phyloP scores from a whole-genome alignment of 2,113 vertebrate species.

The Dicentrarchus labrax region DNA sequence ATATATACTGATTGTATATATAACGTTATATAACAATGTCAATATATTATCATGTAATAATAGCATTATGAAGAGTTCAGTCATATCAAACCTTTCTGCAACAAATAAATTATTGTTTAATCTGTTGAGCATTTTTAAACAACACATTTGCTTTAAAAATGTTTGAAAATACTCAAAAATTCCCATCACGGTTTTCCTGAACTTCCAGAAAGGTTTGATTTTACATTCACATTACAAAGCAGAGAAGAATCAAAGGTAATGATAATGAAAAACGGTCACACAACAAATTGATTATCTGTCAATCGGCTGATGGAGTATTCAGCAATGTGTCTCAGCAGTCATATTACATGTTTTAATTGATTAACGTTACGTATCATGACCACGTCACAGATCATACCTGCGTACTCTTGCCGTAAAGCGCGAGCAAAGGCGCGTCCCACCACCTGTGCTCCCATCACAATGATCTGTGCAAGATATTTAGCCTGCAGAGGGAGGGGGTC shows the following conservation, averaged over 20 bases:
- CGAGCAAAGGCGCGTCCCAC: conserved; percentile 95
- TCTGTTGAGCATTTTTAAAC: no score
- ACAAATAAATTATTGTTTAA: background rate
- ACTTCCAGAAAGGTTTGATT: no score
- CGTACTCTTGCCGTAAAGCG: conserved; percentile 94
- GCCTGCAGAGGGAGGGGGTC: conserved; percentile 84
- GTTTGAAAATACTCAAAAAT: background rate
- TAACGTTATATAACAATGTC: no score
- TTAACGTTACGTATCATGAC: background rate
- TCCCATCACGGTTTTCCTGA: background rate
- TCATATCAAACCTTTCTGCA: background rate
- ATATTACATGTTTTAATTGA: no score
- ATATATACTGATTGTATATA: no score
- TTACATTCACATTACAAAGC: no score
- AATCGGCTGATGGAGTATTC: background rate
- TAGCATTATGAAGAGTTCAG: no score
- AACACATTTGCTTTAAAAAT: background rate
- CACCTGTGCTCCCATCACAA: conserved; percentile 96
- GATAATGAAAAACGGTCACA: no score
- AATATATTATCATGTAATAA: no score
- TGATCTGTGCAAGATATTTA: conserved; percentile 95
- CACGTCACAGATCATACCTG: conserved; percentile 83
- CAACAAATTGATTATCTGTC: background rate
- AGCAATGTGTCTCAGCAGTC: background rate
- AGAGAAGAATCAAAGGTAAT: no score